Conservation (phyloP, 1,140 invertebrate species). For the Ostrea denselamellosa region DNA sequence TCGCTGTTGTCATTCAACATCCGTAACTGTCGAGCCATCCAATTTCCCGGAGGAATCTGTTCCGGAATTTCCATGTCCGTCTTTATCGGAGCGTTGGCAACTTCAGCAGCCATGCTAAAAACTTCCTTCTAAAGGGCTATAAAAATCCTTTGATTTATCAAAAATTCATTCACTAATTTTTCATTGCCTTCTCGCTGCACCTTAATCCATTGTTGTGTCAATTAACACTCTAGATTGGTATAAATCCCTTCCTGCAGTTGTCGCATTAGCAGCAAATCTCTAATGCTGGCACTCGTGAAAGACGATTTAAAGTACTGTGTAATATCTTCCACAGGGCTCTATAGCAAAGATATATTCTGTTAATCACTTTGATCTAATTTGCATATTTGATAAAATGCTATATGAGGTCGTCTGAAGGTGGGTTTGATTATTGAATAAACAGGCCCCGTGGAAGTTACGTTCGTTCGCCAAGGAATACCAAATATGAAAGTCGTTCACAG, state of each 20-base stretch:
- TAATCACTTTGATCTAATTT: conserved; percentile 40
- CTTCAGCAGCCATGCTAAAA: not conserved
- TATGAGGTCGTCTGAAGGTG: conserved; percentile 15
- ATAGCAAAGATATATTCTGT: conserved; percentile 12
- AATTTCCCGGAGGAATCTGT: conserved; percentile 61
- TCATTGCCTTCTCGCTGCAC: conserved; percentile 10
- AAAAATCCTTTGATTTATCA: not conserved
- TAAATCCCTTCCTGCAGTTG: conserved; percentile 5
- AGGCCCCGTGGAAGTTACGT: not conserved
- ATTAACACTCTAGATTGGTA: not conserved
- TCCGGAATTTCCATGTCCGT: conserved; percentile 50
- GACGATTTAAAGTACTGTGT: conserved; percentile 34
- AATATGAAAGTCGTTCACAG: not conserved
- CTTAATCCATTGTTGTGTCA: conserved; percentile 32
- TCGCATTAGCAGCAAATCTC: conserved; percentile 27
- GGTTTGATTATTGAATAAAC: not conserved
- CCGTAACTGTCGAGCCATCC: conserved; percentile 61
- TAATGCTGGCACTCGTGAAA: conserved; percentile 12
- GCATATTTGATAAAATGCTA: conserved; percentile 37
- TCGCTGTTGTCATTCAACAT: conserved; percentile 63
- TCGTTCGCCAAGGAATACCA: not conserved
- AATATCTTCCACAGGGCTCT: not conserved
- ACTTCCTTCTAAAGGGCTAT: not conserved
- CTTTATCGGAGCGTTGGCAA: conserved; percentile 34
- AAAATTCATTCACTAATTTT: conserved; percentile 10